Conservation (phyloP, 2,888 invertebrate species). For the Rhagophthalmus giganteus region DNA sequence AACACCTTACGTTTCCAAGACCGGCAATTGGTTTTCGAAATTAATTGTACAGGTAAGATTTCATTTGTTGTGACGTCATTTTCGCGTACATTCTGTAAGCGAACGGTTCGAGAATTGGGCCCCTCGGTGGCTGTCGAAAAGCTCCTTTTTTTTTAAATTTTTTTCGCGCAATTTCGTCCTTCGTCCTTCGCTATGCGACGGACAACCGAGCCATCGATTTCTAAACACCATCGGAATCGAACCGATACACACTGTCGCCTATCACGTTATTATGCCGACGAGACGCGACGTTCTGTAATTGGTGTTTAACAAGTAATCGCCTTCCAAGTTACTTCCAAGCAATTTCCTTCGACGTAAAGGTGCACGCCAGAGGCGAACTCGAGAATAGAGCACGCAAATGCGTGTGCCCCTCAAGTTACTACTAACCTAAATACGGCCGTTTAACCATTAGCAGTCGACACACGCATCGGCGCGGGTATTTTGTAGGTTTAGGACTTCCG, state of each 20-base stretch:
- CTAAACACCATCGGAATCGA: too few species aligned
- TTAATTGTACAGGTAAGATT: too few species aligned
- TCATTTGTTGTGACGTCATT: too few species aligned
- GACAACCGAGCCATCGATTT: too few species aligned
- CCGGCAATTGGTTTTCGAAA: too few species aligned
- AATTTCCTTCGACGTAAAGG: conserved; percentile 26
- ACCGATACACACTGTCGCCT: conserved; percentile 16
- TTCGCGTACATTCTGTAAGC: too few species aligned
- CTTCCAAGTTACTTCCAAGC: conserved; percentile 29
- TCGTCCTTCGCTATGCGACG: too few species aligned
- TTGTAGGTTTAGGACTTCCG: conserved; percentile 23
- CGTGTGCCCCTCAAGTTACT: conserved; percentile 22
- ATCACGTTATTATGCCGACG: conserved; percentile 16
- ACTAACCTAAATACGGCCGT: conserved; percentile 21
- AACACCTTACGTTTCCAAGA: too few species aligned
- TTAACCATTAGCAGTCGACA: conserved; percentile 18
- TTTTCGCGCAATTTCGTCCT: too few species aligned
- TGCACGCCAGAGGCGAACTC: conserved; percentile 13
- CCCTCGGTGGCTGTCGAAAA: too few species aligned
- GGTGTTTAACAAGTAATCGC: conserved; percentile 25
- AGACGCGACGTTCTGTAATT: conserved; percentile 21
- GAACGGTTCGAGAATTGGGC: too few species aligned
- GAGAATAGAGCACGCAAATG: conserved; percentile 20
- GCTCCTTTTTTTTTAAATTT: too few species aligned
- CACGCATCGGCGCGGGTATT: conserved; percentile 18